Evolutionary conservation across 2,113 vertebrate genomes (phyloP).

Genomic region (Tursiops truncatus): DNA sequence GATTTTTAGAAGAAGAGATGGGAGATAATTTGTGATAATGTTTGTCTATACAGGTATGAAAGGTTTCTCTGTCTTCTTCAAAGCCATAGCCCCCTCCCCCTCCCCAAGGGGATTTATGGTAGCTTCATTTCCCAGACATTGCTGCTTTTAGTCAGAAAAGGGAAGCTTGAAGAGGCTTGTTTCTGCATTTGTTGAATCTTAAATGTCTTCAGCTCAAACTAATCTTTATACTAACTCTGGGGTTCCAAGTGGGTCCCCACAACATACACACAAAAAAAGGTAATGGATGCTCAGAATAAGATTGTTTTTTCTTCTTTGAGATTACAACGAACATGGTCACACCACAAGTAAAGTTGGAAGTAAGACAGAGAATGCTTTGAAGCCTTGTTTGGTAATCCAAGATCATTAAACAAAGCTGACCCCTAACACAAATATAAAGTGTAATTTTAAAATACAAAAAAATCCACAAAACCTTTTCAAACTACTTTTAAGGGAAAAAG

Average conservation of each 20-base stretch:
- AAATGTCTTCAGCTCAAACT: neutral
- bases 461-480: neutral
- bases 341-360: neutral
- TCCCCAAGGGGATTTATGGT: neutral
- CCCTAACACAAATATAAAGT: neutral
- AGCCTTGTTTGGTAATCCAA: neutral
- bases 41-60: neutral
- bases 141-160: neutral
- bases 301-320: neutral
- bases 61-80: neutral
- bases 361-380: neutral
- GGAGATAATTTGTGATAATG: neutral
- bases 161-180: neutral
- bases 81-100: neutral
- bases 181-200: neutral
- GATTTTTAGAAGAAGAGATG: neutral
- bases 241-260: neutral
- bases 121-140: neutral
- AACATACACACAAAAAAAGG: neutral
- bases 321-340: neutral
- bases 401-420: neutral
- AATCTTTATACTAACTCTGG: neutral
- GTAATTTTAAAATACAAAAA: neutral
- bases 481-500: neutral
- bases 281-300: neutral